phyloP scores from a whole-genome alignment of 2,797 vertebrate species.

The Gambusia yucatana region DNA sequence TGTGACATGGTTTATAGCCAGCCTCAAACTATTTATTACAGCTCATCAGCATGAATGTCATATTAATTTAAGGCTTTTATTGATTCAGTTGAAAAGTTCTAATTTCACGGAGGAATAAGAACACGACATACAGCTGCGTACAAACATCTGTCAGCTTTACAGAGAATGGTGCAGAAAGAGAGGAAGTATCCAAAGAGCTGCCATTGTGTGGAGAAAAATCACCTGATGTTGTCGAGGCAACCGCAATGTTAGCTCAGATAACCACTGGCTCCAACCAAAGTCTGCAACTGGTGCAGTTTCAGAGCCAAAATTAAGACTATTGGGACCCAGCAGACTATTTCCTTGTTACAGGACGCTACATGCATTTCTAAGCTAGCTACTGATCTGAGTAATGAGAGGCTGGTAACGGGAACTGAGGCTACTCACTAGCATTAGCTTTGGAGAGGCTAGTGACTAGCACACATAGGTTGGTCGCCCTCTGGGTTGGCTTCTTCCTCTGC shows the following conservation, averaged over 20 bases:
- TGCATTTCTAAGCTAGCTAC: too few species aligned
- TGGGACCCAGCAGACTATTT: neutral
- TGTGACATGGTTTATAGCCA: constrained; percentile 6
- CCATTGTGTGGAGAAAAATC: neutral
- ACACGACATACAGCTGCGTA: neutral
- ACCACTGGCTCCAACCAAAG: neutral
- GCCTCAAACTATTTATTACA: constrained; percentile 4
- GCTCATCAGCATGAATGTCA: constrained; percentile 8
- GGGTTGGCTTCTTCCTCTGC: neutral
- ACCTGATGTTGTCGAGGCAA: neutral
- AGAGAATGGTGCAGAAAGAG: neutral
- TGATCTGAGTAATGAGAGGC: too few species aligned
- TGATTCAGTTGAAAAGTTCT: constrained; percentile 4
- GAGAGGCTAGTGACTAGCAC: neutral
- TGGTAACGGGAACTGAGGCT: too few species aligned
- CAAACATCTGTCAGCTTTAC: neutral
- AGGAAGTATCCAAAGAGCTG: neutral
- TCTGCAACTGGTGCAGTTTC: neutral
- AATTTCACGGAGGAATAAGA: constrained; percentile 1
- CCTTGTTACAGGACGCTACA: too few species aligned
- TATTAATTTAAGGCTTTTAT: neutral
- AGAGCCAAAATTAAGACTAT: neutral
- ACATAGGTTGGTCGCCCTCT: neutral
- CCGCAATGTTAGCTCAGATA: neutral
- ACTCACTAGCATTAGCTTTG: neutral